phyloP scores from a whole-genome alignment of 2,888 invertebrate genomes.

The Sphaeridia pumilis region DNA sequence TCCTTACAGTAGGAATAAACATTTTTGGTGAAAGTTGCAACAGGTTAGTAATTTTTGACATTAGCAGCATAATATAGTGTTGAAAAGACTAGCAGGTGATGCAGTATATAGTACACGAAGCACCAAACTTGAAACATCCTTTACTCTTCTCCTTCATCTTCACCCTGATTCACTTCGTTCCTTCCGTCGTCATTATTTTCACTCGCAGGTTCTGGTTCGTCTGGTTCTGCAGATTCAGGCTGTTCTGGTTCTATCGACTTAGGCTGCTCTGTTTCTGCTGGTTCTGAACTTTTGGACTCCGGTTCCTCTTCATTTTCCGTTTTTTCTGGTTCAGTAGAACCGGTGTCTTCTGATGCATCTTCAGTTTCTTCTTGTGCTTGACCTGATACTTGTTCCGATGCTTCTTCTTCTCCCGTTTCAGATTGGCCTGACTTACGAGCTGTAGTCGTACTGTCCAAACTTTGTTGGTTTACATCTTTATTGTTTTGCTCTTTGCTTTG shows the following conservation, averaged over 20 bases:
- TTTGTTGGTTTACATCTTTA: conserved; percentile 7
- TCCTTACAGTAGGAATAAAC: no score
- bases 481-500: no score
- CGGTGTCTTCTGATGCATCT: neutral
- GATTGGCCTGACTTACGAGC: neutral
- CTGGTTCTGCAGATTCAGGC: no score
- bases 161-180: neutral
- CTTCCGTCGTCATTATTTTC: neutral
- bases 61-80: no score
- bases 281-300: neutral
- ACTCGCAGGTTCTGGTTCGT: neutral
- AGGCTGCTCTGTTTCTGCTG: neutral
- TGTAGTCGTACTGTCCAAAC: conserved; percentile 1
- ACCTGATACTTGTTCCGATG: no score
- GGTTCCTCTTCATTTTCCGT: neutral
- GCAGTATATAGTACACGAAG: no score
- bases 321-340: neutral
- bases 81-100: no score
- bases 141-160: neutral
- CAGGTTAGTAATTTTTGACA: no score
- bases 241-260: no score
- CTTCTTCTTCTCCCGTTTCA: conserved; percentile 2
- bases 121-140: no score
- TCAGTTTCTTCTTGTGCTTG: neutral
- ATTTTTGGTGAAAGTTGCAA: no score